phyloP scores from a whole-genome alignment of 2,888 invertebrate genomes.

The Tinea pellionella region DNA sequence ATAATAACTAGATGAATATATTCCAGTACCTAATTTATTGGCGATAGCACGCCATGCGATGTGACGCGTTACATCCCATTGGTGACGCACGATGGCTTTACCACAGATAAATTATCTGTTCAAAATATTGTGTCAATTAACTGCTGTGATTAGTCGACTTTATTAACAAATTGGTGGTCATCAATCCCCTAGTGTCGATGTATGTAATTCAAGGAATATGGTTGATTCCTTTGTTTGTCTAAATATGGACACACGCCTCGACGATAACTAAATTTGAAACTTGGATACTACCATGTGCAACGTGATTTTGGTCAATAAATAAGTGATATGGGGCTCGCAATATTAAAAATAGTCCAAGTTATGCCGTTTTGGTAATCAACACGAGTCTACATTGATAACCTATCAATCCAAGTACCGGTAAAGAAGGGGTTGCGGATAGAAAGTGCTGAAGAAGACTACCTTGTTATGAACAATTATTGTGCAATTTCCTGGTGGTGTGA shows the following conservation, averaged over 20 bases:
- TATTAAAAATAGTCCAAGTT: too few relatives aligned
- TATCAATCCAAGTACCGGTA: neutral
- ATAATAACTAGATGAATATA: slow-evolving; percentile 41
- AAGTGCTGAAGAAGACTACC: neutral
- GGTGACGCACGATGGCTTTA: slow-evolving; percentile 14
- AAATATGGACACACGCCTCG: neutral
- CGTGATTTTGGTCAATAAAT: too few relatives aligned
- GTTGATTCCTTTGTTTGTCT: neutral
- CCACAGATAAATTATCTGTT: slow-evolving; percentile 18
- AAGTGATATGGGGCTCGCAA: too few relatives aligned
- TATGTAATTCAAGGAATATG: neutral
- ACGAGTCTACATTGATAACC: slow-evolving; percentile 15
- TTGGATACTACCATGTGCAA: too few relatives aligned
- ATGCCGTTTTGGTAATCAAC: slow-evolving; percentile 16
- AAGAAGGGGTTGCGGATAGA: neutral
- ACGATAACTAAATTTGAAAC: too few relatives aligned
- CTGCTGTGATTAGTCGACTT: slow-evolving; percentile 19
- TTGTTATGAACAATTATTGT: neutral
- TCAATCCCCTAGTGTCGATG: neutral
- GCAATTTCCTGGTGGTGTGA: neutral
- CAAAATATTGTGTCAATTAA: slow-evolving; percentile 19
- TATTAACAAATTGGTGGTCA: neutral
- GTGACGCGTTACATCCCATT: slow-evolving; percentile 18
- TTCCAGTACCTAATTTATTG: slow-evolving; percentile 47
- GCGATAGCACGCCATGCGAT: slow-evolving; percentile 41